phyloP scores from a whole-genome alignment of 2,113 vertebrate species.

The Dicrurus megarhynchus region DNA sequence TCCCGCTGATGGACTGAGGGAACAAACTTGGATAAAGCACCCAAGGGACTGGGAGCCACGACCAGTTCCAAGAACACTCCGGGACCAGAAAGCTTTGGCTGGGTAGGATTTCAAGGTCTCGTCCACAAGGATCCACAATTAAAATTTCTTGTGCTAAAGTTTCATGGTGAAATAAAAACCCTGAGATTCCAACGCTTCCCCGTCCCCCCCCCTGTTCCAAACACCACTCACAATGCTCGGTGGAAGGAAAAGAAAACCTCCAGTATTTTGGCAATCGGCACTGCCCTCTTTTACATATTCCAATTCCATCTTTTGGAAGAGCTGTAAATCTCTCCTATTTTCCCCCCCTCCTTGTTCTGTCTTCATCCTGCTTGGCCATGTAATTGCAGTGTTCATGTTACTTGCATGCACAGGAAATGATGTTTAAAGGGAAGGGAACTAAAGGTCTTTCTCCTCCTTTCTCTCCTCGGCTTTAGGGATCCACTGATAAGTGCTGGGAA shows the following conservation, averaged over 20 bases:
- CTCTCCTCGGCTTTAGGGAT: background rate
- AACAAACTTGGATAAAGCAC: background rate
- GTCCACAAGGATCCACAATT: conserved; percentile 72
- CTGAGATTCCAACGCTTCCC: conserved; percentile 43
- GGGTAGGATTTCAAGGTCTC: conserved; percentile 68
- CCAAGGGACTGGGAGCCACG: conserved; percentile 33
- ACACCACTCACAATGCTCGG: background rate
- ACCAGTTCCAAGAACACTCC: conserved; percentile 51
- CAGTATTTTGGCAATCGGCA: conserved; percentile 26
- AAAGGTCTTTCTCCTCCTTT: background rate
- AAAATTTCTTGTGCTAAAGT: conserved; percentile 71
- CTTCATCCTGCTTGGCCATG: background rate
- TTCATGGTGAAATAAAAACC: conserved; percentile 67
- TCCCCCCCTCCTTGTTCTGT: background rate
- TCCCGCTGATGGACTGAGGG: background rate
- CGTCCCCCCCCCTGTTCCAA: background rate
- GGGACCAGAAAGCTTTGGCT: conserved; percentile 28
- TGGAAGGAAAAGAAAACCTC: conserved; percentile 57
- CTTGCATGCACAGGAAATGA: background rate
- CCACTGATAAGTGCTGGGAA: background rate
- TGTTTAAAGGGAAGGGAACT: background rate
- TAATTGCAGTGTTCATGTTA: background rate
- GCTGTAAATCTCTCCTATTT: background rate
- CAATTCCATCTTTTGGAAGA: conserved; percentile 23
- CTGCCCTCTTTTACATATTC: conserved; percentile 39